Conservation (phyloP, 2,113 vertebrate genomes). For the Phylloscopus trochiloides region DNA sequence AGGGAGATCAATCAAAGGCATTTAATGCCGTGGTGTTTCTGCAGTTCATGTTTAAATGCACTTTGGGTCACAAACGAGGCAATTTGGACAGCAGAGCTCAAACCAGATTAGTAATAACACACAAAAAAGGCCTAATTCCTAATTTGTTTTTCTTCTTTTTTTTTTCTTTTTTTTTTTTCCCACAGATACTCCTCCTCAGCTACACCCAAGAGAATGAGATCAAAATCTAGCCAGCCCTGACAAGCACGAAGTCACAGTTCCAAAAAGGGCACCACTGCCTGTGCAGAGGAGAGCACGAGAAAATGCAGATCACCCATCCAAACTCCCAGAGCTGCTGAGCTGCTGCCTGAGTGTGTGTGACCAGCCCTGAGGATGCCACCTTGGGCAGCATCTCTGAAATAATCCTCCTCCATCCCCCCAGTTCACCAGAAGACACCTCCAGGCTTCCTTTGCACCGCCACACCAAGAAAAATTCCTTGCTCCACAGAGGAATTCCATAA, state of each 20-base stretch:
- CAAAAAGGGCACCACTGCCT: neutral
- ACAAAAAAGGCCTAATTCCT: neutral
- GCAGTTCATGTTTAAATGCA: conserved; percentile 68
- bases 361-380: neutral
- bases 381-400: neutral
- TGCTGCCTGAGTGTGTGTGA: rapidly evolving
- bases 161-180: no score
- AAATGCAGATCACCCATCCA: neutral
- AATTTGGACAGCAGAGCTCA: conserved; percentile 52
- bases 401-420: neutral
- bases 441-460: neutral
- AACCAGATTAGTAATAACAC: conserved; percentile 31
- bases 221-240: neutral
- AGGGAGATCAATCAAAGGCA: conserved; percentile 67
- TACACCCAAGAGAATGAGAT: neutral
- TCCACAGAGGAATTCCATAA: neutral
- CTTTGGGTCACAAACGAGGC: conserved; percentile 58
- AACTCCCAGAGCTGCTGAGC: neutral
- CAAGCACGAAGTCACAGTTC: neutral
- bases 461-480: neutral
- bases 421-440: neutral
- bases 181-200: neutral
- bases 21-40: conserved; percentile 52
- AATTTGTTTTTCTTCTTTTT: neutral
- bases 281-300: neutral